These are phyloP conservation scores for Portunus trituberculatus DNA, from an alignment of 1,140 invertebrate genomes.

Conservation along the genomic window DNA sequence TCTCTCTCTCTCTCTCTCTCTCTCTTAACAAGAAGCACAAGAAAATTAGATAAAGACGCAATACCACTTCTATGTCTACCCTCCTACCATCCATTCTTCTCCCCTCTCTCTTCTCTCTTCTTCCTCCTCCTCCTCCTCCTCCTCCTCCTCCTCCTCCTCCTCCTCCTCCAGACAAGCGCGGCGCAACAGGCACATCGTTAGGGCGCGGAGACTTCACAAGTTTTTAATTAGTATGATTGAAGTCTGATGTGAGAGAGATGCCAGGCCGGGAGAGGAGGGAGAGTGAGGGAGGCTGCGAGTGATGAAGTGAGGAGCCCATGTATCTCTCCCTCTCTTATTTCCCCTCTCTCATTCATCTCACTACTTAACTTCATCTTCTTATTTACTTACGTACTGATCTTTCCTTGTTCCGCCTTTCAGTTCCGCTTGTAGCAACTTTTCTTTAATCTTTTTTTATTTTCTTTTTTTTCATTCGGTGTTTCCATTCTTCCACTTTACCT, in stretches of 20 bases:
- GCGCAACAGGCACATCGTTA: no score
- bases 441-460: not conserved
- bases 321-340: not conserved
- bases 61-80: not conserved
- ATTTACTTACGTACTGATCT: not conserved
- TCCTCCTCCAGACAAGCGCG: no score
- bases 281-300: no score
- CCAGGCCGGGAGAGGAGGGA: not conserved
- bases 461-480: not conserved
- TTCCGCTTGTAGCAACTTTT: no score
- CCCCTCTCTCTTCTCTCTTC: no score
- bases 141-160: not conserved
- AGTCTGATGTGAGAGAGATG: not conserved
- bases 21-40: not conserved
- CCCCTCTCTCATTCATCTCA: not conserved
- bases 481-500: not conserved
- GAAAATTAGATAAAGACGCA: not conserved
- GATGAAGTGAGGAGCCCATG: not conserved
- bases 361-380: not conserved
- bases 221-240: not conserved
- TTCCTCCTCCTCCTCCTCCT: no score
- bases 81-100: not conserved
- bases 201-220: no score
- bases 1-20: conserved; percentile 52
- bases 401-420: not conserved